Conservation (phyloP, 2,888 invertebrate species). For the Yponomeuta plumbellus region DNA sequence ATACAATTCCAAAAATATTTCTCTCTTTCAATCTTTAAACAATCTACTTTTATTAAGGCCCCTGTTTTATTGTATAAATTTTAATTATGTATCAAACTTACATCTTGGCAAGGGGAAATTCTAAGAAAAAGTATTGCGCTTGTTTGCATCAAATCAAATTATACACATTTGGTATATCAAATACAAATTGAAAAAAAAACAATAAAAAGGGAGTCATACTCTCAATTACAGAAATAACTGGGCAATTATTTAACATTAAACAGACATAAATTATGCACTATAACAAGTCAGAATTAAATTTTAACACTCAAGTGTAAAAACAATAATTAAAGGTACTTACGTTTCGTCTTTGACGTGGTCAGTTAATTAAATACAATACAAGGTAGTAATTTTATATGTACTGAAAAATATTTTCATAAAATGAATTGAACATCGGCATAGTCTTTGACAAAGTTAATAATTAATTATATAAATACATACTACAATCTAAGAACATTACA, state of each 20-base stretch:
- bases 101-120: conserved; percentile 26
- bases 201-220: conserved; percentile 61
- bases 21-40: conserved; percentile 42
- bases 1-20: conserved; percentile 58
- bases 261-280: conserved; percentile 46
- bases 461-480: conserved; percentile 27
- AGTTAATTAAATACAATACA: conserved; percentile 44
- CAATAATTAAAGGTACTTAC: conserved; percentile 30
- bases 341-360: conserved; percentile 40
- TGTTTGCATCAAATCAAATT: conserved; percentile 34
- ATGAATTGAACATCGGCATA: conserved; percentile 21
- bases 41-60: conserved; percentile 53
- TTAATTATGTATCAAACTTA: conserved; percentile 59
- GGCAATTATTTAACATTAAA: conserved; percentile 41
- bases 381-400: conserved; percentile 30
- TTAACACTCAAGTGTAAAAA: conserved; percentile 63
- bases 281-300: conserved; percentile 43
- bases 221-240: conserved; percentile 49
- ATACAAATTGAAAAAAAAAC: conserved; percentile 43
- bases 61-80: conserved; percentile 32
- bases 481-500: conserved; percentile 51
- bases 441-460: conserved; percentile 60
- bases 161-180: conserved; percentile 61
- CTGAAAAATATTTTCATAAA: conserved; percentile 20
- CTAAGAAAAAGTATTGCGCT: conserved; percentile 36